phyloP scores from a whole-genome alignment of 2,113 vertebrate genomes.

The Prunella fulvescens region DNA sequence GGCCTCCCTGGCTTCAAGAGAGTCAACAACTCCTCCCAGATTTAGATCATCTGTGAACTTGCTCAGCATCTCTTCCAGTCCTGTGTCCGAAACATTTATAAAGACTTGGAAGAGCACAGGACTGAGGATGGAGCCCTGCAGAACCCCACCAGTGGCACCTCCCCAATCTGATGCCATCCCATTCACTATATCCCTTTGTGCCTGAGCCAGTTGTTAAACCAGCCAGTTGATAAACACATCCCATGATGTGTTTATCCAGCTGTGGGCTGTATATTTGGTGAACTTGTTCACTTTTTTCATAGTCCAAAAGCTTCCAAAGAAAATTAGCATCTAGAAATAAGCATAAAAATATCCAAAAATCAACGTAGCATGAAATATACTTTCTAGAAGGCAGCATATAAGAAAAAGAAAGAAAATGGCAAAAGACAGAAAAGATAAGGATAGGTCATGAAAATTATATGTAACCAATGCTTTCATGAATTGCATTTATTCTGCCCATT shows the following conservation, averaged over 20 bases:
- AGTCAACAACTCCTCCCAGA: background rate
- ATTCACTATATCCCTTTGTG: background rate
- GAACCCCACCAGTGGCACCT: background rate
- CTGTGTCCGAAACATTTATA: rapidly evolving
- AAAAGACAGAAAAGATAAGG: background rate
- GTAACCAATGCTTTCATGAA: background rate
- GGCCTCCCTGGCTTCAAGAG: background rate
- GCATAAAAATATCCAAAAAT: background rate
- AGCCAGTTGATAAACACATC: background rate
- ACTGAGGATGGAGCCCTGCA: background rate
- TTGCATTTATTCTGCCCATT: background rate
- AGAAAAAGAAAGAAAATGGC: background rate
- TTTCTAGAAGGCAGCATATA: background rate
- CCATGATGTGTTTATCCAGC: background rate
- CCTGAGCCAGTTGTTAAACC: background rate
- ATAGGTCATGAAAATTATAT: background rate
- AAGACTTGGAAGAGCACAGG: background rate
- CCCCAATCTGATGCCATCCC: background rate
- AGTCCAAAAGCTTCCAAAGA: background rate
- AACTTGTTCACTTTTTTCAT: background rate
- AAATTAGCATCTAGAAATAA: background rate
- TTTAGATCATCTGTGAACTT: background rate
- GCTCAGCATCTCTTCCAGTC: background rate
- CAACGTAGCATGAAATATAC: background rate
- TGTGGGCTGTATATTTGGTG: background rate